Conservation (phyloP, 64 coral and sea anemone genomes). For the Orbicella faveolata region DNA sequence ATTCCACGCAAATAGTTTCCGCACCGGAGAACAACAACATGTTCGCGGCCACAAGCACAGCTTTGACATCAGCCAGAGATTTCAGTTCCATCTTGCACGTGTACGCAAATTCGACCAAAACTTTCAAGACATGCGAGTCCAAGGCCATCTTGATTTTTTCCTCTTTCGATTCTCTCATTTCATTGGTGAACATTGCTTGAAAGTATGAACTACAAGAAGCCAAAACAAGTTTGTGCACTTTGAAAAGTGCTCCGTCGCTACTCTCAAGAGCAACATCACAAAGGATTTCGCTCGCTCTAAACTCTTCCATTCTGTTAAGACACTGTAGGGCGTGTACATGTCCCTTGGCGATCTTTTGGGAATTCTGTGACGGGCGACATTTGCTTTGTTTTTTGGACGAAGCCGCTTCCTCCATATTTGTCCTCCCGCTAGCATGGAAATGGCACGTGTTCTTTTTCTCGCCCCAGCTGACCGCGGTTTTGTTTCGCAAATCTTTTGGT, state of each 20-base stretch:
- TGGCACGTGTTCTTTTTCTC: conserved; percentile 14
- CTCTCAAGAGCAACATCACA: conserved; percentile 63
- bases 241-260: conserved; percentile 8
- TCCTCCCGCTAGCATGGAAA: no score
- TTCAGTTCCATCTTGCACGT: conserved; percentile 51
- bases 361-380: neutral
- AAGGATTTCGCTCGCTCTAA: conserved; percentile 41
- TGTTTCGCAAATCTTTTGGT: neutral
- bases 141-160: conserved; percentile 46
- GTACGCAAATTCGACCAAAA: conserved; percentile 54
- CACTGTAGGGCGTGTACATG: conserved; percentile 28
- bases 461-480: conserved; percentile 22
- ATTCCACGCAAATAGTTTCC: conserved; percentile 41
- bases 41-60: conserved; percentile 37
- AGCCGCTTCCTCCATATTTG: neutral
- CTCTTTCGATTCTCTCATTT: conserved; percentile 60
- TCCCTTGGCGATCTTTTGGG: neutral
- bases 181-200: conserved; percentile 66
- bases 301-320: conserved; percentile 58
- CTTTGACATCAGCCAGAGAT: conserved; percentile 21
- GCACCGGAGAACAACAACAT: conserved; percentile 52
- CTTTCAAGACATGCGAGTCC: conserved; percentile 39
- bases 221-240: conserved; percentile 57
- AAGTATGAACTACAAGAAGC: conserved; percentile 58
- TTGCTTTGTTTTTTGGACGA: conserved; percentile 4